phyloP scores from a whole-genome alignment of 2,797 vertebrate genomes.

The Oreochromis mossambicus region DNA sequence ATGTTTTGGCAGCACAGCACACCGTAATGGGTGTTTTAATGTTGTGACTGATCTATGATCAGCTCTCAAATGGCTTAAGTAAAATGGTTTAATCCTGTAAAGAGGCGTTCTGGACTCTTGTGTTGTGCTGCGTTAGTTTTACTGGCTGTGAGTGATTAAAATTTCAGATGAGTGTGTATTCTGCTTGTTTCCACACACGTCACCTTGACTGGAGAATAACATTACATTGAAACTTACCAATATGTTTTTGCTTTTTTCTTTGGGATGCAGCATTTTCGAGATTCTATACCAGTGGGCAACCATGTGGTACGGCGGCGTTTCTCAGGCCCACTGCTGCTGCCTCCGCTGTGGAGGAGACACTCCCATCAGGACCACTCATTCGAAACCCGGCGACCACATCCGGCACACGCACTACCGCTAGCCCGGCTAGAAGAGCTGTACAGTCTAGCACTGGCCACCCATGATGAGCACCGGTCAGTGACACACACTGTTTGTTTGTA shows the following conservation, averaged over 20 bases:
- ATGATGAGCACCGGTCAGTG: conserved; percentile 63
- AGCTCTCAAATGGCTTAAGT: background rate
- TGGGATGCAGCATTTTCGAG: conserved; percentile 59
- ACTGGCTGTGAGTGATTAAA: background rate
- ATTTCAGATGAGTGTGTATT: background rate
- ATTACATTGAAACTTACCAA: background rate
- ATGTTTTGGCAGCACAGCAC: background rate
- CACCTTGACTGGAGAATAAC: background rate
- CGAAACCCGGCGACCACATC: background rate
- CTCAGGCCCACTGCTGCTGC: conserved; percentile 79
- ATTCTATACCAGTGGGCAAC: conserved; percentile 37
- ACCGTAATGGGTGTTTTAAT: background rate
- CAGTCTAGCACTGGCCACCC: conserved; percentile 72
- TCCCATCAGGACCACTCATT: conserved; percentile 57
- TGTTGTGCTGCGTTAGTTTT: background rate
- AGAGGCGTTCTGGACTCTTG: background rate
- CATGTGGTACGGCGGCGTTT: conserved; percentile 76
- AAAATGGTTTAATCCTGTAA: background rate
- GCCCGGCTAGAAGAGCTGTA: conserved; percentile 67
- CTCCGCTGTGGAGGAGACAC: conserved; percentile 73
- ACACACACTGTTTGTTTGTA: background rate
- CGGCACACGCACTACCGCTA: conserved; percentile 13
- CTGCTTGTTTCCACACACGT: background rate
- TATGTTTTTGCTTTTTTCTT: background rate
- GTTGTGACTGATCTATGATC: background rate